These are phyloP conservation scores for Drosophila lutescens DNA, from an alignment of 2,888 invertebrate species.

Conservation along the genomic window DNA sequence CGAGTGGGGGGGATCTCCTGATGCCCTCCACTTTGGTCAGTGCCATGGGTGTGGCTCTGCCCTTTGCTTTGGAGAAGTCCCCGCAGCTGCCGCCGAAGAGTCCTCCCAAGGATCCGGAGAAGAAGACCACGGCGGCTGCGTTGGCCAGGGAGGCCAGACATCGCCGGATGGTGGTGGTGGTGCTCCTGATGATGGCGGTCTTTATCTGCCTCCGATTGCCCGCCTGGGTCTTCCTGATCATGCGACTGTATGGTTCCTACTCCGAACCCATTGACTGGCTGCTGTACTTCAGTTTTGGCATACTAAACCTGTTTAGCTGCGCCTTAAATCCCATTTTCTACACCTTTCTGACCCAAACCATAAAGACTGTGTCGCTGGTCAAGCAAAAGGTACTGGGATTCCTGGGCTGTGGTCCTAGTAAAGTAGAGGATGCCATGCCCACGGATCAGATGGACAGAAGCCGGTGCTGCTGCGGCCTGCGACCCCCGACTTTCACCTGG, in stretches of 20 bases:
- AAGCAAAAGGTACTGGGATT: constrained; percentile 25
- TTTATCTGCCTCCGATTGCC: constrained; percentile 86
- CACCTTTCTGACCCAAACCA: constrained; percentile 86
- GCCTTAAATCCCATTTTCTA: constrained; percentile 87
- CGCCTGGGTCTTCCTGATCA: constrained; percentile 85
- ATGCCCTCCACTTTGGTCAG: constrained; percentile 52
- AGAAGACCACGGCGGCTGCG: constrained; percentile 39
- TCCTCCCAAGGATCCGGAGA: not conserved
- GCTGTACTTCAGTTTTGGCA: constrained; percentile 85
- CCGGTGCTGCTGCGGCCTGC: constrained; percentile 38
- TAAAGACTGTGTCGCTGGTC: constrained; percentile 62
- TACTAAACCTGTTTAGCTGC: constrained; percentile 86
- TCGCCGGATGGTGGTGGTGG: constrained; percentile 86
- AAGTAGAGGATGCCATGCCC: constrained; percentile 45
- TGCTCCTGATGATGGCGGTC: constrained; percentile 86
- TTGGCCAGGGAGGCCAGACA: constrained; percentile 84
- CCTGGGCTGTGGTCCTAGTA: constrained; percentile 31
- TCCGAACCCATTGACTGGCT: constrained; percentile 83
- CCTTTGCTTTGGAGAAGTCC: constrained; percentile 26
- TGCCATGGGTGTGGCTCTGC: constrained; percentile 58
- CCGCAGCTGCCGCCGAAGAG: not conserved
- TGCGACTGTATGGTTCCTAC: constrained; percentile 83
- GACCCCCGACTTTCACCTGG: constrained; percentile 45
- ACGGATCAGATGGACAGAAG: constrained; percentile 18
- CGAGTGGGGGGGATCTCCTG: constrained; percentile 35